Evolutionary conservation across 1,140 invertebrate species (phyloP), one percentile per base, ranked within the genome.

Genomic region (Lycorma delicatula): DNA sequence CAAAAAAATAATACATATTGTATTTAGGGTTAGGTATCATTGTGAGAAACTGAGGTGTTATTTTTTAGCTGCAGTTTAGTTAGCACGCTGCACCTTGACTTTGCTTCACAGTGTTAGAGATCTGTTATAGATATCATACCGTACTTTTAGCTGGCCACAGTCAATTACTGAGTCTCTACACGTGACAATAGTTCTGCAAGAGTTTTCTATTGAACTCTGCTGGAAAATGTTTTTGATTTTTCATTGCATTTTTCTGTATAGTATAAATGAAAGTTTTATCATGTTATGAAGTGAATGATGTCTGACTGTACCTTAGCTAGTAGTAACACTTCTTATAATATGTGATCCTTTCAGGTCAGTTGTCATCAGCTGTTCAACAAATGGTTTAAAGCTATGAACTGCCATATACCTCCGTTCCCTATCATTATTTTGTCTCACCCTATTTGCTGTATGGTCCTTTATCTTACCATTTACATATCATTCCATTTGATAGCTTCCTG

Each of bases 41-140:
- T 51, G 49, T 28, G 28, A 51, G 28, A 51, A n/a, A 51, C 20
- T 51, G n/a, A 51, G 25, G 20, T 31, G 49, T 18, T 28, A 51
- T 31, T 51, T 51, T n/a, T n/a, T 26, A 51, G 28, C 25, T 28
- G 28, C 25, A 28, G 28, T 51, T 28, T 50, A 26, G 28, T 51
- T 31, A 31, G 28, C 28, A 51, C 49, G 41, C 41, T 44, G 41
- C 41, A 44, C 41, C 41, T 44, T 44, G 41, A 44, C 41, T 44
- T 44, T 44, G 41, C 41, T 44, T 44, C 11, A 44, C 41, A 44
- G 41, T 44, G 41, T 16, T 44, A 12, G 16, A 38, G 36, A 38
- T 13, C 13, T 38, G 6, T 44, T 16, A 20, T 44, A 9, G 41
- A 20, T 20, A 22, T 16, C 41, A 44, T 44, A 5, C 23, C 23